Percentiles rank a stretch among this genome's conserved stretches.
These are phyloP conservation scores for Callimorpha dominula DNA, from an alignment of 2,888 invertebrate species.

Conservation along the genomic window DNA sequence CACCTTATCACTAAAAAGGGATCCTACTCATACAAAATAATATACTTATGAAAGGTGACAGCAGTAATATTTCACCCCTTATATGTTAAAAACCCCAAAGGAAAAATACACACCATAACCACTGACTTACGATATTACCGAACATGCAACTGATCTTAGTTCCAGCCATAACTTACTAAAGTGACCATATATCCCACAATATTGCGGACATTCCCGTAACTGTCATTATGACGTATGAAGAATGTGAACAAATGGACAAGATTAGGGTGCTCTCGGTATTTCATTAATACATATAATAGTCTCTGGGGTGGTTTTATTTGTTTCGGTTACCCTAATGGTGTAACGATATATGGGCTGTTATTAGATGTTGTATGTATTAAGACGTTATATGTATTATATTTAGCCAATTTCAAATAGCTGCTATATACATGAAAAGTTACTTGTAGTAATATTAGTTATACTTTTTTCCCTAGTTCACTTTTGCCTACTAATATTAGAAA, in stretches of 20 bases:
- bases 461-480: no score
- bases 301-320: constrained; percentile 41
- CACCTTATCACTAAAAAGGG: neutral
- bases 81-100: constrained; percentile 6
- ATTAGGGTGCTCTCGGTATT: constrained; percentile 46
- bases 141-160: constrained; percentile 21
- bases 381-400: no score
- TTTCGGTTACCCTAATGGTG: constrained; percentile 25
- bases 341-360: constrained; percentile 38
- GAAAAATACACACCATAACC: constrained; percentile 9
- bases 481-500: no score
- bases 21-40: neutral
- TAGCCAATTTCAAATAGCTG: no score
- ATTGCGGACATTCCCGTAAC: constrained; percentile 37
- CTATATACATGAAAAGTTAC: no score
- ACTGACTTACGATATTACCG: constrained; percentile 18
- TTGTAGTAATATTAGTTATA: no score
- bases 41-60: neutral
- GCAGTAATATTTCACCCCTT: neutral
- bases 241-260: constrained; percentile 41
- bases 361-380: constrained; percentile 19
- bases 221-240: constrained; percentile 39
- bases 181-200: constrained; percentile 26
- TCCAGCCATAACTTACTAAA: constrained; percentile 17
- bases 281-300: constrained; percentile 49